Evolutionary conservation across 2,888 invertebrate genomes (phyloP), one percentile per base, ranked within the genome.

Genomic region (Masnerella sp.): DNA sequence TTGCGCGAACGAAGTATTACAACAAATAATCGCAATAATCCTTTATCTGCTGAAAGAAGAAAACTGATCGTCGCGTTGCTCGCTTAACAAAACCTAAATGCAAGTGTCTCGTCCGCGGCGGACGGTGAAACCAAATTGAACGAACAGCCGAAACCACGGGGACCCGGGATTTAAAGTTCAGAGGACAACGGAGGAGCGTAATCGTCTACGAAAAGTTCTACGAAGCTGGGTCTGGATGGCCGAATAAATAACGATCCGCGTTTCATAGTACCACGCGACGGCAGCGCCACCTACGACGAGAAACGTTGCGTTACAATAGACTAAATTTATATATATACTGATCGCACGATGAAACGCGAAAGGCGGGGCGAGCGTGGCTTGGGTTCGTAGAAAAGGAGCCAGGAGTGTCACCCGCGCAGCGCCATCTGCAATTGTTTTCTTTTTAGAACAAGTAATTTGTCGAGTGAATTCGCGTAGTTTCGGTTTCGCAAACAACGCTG

Each of bases 1-100:
- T 79, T 84, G 83, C 40, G 70, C 62, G 68, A 80, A 80, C 79
- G 76, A 81, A 83, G 80, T 83, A 82, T 81, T 84, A 83, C 81
- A 85, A 85, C 83, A 85, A 84, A 83, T 83, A 81, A 83, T 77
- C 79, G 81, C 79, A 80, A 83, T 80, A 78, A 74, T 73, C 80
- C 11, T 83, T 83, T 83, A 82, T 83, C 81, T n/a, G n/a, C n/a
- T n/a, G n/a, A n/a, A n/a, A 83, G 85, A 85, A 84, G 83, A 84
- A 83, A 62, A 51, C 11, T 74, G 56, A 75, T 80, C 74, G 61
- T 73, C 73, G 78, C 72, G 34, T 56, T 64, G 43, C 61, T 64
- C 51, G 62, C 54, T 68, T 72, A 58, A 71, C 65, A 47, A 82
- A 83, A 80, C 83, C 70, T 78, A 82, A 84, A 84, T 82, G 79